Evolutionary conservation across 2,113 vertebrate species (phyloP), one percentile per base, ranked within the genome.

Genomic region (Orthonyx spaldingii): DNA sequence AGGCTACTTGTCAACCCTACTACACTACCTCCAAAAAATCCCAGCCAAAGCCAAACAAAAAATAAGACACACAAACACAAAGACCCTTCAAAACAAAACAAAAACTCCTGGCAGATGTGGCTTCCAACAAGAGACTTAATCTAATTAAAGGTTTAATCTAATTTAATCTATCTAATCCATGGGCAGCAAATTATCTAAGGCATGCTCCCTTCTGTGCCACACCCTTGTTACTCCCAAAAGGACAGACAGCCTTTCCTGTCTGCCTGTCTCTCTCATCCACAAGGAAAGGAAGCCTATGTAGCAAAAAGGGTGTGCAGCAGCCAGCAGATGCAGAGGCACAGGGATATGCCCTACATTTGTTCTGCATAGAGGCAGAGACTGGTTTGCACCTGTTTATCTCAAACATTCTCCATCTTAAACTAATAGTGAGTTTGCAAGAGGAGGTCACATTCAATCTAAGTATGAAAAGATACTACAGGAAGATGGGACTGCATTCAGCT

Each of bases 271-370:
- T 33, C 11, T 9, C 7, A 30, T 13, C 23, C 42, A 49, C 5
- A 2, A 49, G 46, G 78, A 50, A 60, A 82, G 59, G 21, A 88
- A 93, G 28, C 1, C 0, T 8, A 46, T 1, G 2, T 2, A 49
- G 1, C 4, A 89, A 52, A 19, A n/a, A 61, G 20, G 17, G 12
- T 6, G 13, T 8, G 7, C 32, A 61, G 27, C 33, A 83, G 44
- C 8, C 52, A 76, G 39, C 0, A 0, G 44, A 55, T 50, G 42
- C 61, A 50, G 10, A 20, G 11, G 21, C 47, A 89, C 0, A 1
- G 21, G 47, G 21, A 41, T 13, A 52, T 1, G 13, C 0, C 0
- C 21, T 53, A 66, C 28, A 63, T 32, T 71, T 61, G 3, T 26
- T 80, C 32, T 46, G 39, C 2, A 3, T 11, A 87, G 33, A 76